phyloP scores from a whole-genome alignment of 2,888 invertebrate genomes.

The Chrysolina americana region DNA sequence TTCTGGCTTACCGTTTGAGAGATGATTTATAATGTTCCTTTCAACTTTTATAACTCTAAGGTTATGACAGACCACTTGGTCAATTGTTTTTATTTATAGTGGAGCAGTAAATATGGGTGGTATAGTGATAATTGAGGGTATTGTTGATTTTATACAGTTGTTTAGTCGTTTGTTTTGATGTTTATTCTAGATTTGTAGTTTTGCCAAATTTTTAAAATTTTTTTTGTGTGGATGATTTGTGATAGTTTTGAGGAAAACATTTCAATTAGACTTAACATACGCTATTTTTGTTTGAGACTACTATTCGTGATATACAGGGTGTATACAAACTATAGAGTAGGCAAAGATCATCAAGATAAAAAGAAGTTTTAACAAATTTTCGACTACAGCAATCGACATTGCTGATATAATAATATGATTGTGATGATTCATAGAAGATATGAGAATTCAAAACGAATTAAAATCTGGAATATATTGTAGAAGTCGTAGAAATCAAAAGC shows the following conservation, averaged over 20 bases:
- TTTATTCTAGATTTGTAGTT: conserved; percentile 6
- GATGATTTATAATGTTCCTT: conserved; percentile 54
- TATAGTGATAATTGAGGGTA: conserved; percentile 33
- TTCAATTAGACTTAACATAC: neutral
- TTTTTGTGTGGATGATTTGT: neutral
- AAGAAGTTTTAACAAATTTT: too few species aligned
- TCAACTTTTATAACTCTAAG: conserved; percentile 36
- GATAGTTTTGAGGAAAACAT: neutral
- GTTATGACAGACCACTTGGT: conserved; percentile 36
- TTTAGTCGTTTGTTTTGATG: conserved; percentile 16
- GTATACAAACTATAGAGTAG: too few species aligned
- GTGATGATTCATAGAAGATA: too few species aligned
- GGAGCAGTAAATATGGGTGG: conserved; percentile 35
- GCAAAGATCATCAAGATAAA: too few species aligned
- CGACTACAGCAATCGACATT: too few species aligned
- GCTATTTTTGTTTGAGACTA: neutral
- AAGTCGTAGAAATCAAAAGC: too few species aligned
- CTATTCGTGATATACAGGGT: neutral
- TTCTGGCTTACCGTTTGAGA: conserved; percentile 51
- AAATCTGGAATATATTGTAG: too few species aligned
- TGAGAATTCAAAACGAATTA: too few species aligned
- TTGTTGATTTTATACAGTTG: conserved; percentile 28
- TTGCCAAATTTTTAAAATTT: conserved; percentile 3
- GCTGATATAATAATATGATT: too few species aligned
- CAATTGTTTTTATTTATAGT: conserved; percentile 33